Base-by-base conservation (phyloP, 2,113 vertebrate genomes). In the Pithys albifrons region DNA sequence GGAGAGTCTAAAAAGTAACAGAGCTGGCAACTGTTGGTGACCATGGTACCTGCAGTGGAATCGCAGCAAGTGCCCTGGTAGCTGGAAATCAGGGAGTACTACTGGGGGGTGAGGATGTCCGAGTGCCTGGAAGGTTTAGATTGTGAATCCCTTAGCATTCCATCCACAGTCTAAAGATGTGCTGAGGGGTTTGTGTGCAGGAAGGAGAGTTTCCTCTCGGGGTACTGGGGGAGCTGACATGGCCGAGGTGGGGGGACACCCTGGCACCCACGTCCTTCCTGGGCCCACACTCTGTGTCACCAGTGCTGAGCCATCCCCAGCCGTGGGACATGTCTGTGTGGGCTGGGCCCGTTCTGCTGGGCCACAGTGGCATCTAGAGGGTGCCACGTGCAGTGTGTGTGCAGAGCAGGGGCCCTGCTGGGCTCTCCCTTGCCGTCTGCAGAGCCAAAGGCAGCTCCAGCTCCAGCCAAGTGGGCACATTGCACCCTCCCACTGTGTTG, bases 321-420 rank as follows among this genome's bases (percentile, higher is more conserved):
- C 83, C 49, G 54, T 65, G 48, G 3, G 84, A 29, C n/a, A 19
- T 2, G 10, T 35, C 75, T 67, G 59, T 10, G n/a, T 35, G 46
- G 72, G 77, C 88, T 88, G 29, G 4, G 69, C 70, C 72, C 74
- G 74, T 48, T 91, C 89, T 91, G 91, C 95, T 93, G 93, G 72
- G 35, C 95, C 52, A 93, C 94, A 97, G 95, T 96, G 96, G 97
- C 96, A 96, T 81, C 96, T 95, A 93, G 93, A 97, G 95, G 93
- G 93, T 96, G 88, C 49, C 35, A 31, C 3, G 2, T 19, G 41
- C 93, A 37, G 57, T 6, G 70, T 73, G 79, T 19, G 61, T 27
- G 35, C 83, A 49, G 76, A 67, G 70, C 2, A 8, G 46, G 35
- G 79, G 54, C 86, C 71, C 58, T 54, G 69, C 29, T 16, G 48